A percentile compares a stretch with the other conserved stretches of the same genome.
phyloP scores from a whole-genome alignment of 1,140 invertebrate species.

The Temnothorax longispinosus region DNA sequence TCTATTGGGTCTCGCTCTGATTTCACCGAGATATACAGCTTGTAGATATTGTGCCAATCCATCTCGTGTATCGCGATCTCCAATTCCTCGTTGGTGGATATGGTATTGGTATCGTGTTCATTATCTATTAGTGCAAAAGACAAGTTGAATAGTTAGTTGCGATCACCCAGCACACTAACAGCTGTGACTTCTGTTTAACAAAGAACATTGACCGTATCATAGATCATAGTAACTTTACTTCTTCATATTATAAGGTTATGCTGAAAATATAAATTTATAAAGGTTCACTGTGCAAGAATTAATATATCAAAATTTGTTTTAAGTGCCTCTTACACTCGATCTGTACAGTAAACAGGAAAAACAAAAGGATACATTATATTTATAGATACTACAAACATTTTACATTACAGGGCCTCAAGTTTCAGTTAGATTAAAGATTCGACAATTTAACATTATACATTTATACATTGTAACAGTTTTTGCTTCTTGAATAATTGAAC shows the following conservation, averaged over 20 bases:
- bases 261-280: background rate
- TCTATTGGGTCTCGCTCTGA: too few relatives aligned
- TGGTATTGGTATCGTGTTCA: slow-evolving; percentile 88
- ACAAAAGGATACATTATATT: background rate
- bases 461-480: background rate
- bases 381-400: background rate
- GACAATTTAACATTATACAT: background rate
- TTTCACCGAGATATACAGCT: too few relatives aligned
- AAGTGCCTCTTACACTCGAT: background rate
- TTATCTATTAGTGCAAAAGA: slow-evolving; percentile 82
- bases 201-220: background rate
- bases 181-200: background rate
- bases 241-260: background rate
- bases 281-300: background rate
- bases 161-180: background rate
- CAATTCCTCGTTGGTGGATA: slow-evolving; percentile 90
- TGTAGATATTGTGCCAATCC: too few relatives aligned
- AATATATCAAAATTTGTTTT: background rate
- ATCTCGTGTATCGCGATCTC: slow-evolving; percentile 86
- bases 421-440: background rate
- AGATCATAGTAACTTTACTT: background rate
- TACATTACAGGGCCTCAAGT: background rate
- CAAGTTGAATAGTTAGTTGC: slow-evolving; percentile 12
- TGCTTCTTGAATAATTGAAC: background rate
- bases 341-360: background rate